Evolutionary conservation across 2,797 vertebrate species (phyloP), one percentile per base, ranked within the genome.

Genomic region (Nasua narica): DNA sequence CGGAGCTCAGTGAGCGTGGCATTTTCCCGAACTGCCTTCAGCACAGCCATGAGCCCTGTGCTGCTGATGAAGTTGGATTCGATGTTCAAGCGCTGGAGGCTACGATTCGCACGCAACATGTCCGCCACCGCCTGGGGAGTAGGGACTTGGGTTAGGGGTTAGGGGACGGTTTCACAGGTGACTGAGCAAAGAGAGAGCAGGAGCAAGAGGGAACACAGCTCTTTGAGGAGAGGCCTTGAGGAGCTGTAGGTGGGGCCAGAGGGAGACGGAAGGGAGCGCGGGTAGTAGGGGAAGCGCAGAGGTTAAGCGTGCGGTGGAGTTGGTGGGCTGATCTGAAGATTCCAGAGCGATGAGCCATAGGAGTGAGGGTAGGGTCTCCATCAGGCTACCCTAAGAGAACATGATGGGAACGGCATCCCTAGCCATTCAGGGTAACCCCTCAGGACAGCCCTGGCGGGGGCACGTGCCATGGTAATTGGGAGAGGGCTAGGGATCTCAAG

Each of bases 1-100:
- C 99, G 99, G 29, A 99, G 98, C 98, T 99, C 99, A 1, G 98
- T 97, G 93, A 99, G 98, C 0, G 99, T 99, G 96, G 97, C 98
- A 14, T 99, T 99, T 87, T 97, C 97, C 90, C 98, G 98, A 98
- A 99, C 97, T 7, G 99, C 99, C 96, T 98, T 99, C 96, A 99
- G 97, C 87, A 99, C 98, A 3, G 99, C 99, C 99, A 99, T 99
- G 99, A 99, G 99, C 58, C 99, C 99, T 0, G 99, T 97, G 1
- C 99, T 98, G 65, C 99, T 99, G 98, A 99, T 99, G 98, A 99
- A 99, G 98, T 99, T 99, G 90, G 99, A 99, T 97, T 99, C 99
- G 0, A 99, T 99, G 96, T 99, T 99, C 98, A 99, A 99, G 98
- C 99, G 99, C 98, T 99, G 98, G 91, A 99, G 98, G 90, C 98